Evolutionary conservation across 2,113 vertebrate species (phyloP), one percentile per base, ranked within the genome.

Genomic region (Halcyon senegalensis): DNA sequence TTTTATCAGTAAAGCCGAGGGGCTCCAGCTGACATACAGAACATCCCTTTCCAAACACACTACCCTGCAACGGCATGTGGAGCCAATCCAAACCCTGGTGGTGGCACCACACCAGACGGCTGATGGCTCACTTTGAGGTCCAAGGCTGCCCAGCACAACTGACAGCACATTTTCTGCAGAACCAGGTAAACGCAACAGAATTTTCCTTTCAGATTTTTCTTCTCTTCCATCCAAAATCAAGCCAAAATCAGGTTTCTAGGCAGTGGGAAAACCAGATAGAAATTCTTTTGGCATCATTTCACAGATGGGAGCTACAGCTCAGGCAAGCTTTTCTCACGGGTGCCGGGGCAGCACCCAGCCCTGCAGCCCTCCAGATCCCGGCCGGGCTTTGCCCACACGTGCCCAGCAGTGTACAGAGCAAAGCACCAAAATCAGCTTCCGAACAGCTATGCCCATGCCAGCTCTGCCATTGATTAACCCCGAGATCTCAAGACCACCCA

Each of bases 401-500:
- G 3, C 46, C n/a, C n/a, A 1, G 33, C 3, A 5, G 37, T 3
- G 41, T 9, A 7, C 0, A 0, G 48, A 90, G 55, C 41, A 48
- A 86, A 87, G 48, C 63, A 72, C 60, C 20, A 3, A 44, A 64
- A 79, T 76, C 55, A 83, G 21, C 50, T 37, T 50, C 80, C 5
- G 2, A 89, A 37, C 50, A 79, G 48, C 69, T 59, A 19, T 6
- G 1, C 25, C 58, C 62, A 21, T 21, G 21, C 48, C 73, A 79
- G 56, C 58, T 51, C 62, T 76, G 35, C 41, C 43, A 5, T 58
- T 5, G 18, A 33, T 35, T 24, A 44, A 63, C 51, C 20, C 43
- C 0, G 0, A 58, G 31, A 30, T 27, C 76, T 59, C 39, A 30
- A 50, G 31, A 16, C 12, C 3, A 3, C 33, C 39, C 1, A 0